phyloP scores from a whole-genome alignment of 2,888 invertebrate species.

The Drosophila neonasuta region DNA sequence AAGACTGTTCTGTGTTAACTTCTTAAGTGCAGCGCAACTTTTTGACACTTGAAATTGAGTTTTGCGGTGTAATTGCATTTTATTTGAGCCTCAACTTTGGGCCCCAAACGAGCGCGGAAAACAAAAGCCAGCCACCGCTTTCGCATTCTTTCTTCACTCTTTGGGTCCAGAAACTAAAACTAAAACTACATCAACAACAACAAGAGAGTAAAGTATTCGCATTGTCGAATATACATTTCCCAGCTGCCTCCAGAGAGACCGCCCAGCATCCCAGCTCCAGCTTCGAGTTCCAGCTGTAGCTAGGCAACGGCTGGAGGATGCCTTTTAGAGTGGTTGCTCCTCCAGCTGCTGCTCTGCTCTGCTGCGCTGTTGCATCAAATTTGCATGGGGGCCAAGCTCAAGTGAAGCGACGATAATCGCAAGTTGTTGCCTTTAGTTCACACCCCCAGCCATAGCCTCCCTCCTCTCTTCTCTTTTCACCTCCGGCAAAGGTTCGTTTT shows the following conservation, averaged over 20 bases:
- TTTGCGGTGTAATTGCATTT: constrained; percentile 79
- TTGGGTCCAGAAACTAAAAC: constrained; percentile 11
- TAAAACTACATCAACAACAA: constrained; percentile 2
- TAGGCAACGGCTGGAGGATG: constrained; percentile 1
- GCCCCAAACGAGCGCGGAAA: constrained; percentile 39
- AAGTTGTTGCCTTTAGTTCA: constrained; percentile 30
- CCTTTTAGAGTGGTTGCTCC: constrained; percentile 7
- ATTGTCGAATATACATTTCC: constrained; percentile 9
- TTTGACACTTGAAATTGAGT: constrained; percentile 77
- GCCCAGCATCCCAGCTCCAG: constrained; percentile 1
- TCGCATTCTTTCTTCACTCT: constrained; percentile 23
- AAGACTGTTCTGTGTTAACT: constrained; percentile 47
- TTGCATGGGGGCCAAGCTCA: constrained; percentile 60
- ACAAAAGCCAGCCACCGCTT: constrained; percentile 36
- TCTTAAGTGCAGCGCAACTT: constrained; percentile 77
- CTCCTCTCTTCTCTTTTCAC: not conserved
- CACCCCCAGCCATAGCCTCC: not conserved
- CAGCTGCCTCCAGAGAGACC: constrained; percentile 9
- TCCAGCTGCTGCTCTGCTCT: constrained; percentile 8
- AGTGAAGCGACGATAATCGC: constrained; percentile 76
- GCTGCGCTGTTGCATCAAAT: constrained; percentile 58
- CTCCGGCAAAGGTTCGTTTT: constrained; percentile 29
- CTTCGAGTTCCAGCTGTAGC: not conserved
- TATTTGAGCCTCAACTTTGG: constrained; percentile 61
- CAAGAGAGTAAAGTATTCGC: constrained; percentile 16